Evolutionary conservation across 2,888 invertebrate genomes (phyloP).

Genomic region (Mythimna ferrago): DNA sequence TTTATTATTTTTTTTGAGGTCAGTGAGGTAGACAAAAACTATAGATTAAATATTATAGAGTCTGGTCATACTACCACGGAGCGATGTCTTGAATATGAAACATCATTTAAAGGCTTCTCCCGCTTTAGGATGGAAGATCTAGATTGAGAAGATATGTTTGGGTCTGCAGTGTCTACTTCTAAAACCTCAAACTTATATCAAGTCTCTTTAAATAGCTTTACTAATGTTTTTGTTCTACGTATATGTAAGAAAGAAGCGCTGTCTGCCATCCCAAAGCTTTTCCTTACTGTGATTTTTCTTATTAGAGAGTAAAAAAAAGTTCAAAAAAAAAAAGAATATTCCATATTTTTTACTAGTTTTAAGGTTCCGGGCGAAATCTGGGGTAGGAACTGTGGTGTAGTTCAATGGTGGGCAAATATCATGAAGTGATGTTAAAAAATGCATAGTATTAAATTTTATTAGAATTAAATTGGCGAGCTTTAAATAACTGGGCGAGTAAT

Average conservation of each 20-base stretch:
- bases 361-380: constrained; percentile 40
- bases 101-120: too few relatives aligned
- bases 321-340: constrained; percentile 56
- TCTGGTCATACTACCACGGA: too few relatives aligned
- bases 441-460: constrained; percentile 57
- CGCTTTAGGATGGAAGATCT: too few relatives aligned
- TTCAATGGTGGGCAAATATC: constrained; percentile 21
- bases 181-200: constrained; percentile 10
- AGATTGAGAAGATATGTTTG: too few relatives aligned
- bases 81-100: too few relatives aligned
- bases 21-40: not conserved
- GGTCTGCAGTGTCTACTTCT: not conserved
- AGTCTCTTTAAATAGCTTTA: constrained; percentile 33
- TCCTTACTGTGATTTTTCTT: constrained; percentile 63
- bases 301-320: constrained; percentile 39
- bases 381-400: constrained; percentile 41
- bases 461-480: constrained; percentile 52
- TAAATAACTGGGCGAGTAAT: constrained; percentile 31
- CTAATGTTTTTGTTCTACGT: constrained; percentile 17
- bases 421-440: constrained; percentile 14
- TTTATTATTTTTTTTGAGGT: constrained; percentile 1
- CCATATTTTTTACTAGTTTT: constrained; percentile 63
- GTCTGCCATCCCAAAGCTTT: constrained; percentile 53
- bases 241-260: constrained; percentile 44
- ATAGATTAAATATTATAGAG: too few relatives aligned